phyloP scores from a whole-genome alignment of 2,888 invertebrate genomes.

The Chromoteleia sp. region DNA sequence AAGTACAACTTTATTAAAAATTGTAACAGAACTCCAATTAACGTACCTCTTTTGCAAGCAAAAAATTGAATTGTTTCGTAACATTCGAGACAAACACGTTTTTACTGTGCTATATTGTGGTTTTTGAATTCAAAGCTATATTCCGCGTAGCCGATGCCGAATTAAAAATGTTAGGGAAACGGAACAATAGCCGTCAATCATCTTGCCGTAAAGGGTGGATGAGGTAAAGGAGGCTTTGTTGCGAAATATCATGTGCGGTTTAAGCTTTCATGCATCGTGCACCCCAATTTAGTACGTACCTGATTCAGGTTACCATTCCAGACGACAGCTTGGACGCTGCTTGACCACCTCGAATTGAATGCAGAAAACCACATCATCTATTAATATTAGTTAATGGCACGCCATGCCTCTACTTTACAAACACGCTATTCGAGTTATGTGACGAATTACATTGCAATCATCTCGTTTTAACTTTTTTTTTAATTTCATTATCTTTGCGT shows the following conservation, averaged over 20 bases:
- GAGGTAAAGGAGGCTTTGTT: constrained; percentile 73
- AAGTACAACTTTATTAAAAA: too few relatives aligned
- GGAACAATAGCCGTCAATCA: constrained; percentile 76
- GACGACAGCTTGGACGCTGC: constrained; percentile 66
- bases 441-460: constrained; percentile 24
- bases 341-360: constrained; percentile 63
- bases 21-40: constrained; percentile 8
- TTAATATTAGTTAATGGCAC: constrained; percentile 55
- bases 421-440: constrained; percentile 27
- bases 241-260: constrained; percentile 71
- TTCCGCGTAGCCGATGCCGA: constrained; percentile 26
- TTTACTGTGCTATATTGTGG: constrained; percentile 32
- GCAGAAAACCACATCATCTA: constrained; percentile 59
- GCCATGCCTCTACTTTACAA: constrained; percentile 28
- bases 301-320: constrained; percentile 63
- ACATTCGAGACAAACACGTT: constrained; percentile 18
- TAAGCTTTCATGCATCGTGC: constrained; percentile 69
- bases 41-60: background rate
- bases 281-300: constrained; percentile 59
- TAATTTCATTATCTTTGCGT: too few relatives aligned
- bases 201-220: constrained; percentile 68
- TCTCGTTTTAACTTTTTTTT: background rate
- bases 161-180: constrained; percentile 63
- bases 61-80: constrained; percentile 32
- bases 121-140: constrained; percentile 48